Percentiles rank a stretch among this genome's conserved stretches.
These are phyloP conservation scores for Brenthis ino DNA, from an alignment of 2,888 invertebrate genomes.

Conservation along the genomic window DNA sequence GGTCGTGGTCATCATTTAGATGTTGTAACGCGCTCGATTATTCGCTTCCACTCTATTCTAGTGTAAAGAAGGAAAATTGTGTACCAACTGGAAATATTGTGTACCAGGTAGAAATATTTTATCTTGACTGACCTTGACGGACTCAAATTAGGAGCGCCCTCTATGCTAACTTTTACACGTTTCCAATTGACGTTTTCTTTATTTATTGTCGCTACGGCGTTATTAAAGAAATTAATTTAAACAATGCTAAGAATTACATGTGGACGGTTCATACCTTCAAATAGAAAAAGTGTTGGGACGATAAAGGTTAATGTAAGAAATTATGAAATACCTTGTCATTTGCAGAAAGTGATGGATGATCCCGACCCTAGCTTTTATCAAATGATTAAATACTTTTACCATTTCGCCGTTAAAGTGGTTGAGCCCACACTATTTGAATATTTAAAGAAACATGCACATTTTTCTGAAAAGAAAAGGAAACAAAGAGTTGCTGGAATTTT, in stretches of 20 bases:
- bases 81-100: too few relatives aligned
- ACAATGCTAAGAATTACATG: conserved; percentile 2
- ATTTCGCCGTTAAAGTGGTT: conserved; percentile 79
- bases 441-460: conserved; percentile 68
- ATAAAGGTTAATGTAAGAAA: conserved; percentile 43
- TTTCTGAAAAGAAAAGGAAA: conserved; percentile 82
- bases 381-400: conserved; percentile 88
- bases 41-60: too few relatives aligned
- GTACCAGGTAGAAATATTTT: too few relatives aligned
- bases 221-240: background rate
- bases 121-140: too few relatives aligned
- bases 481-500: conserved; percentile 83
- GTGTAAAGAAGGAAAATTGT: too few relatives aligned
- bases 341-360: conserved; percentile 55
- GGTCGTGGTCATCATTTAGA: too few relatives aligned
- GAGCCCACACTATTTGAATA: conserved; percentile 81
- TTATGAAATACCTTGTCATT: conserved; percentile 68
- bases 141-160: too few relatives aligned
- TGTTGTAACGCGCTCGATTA: too few relatives aligned
- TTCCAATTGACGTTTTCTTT: too few relatives aligned
- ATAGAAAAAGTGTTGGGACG: background rate
- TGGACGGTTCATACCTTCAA: background rate
- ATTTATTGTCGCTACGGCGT: too few relatives aligned
- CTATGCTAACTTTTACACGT: too few relatives aligned
- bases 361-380: conserved; percentile 80